A percentile compares a stretch with the other conserved stretches of the same genome.
Conservation (phyloP, 2,797 vertebrate genomes). For the Pseudochaenichthys georgianus region DNA sequence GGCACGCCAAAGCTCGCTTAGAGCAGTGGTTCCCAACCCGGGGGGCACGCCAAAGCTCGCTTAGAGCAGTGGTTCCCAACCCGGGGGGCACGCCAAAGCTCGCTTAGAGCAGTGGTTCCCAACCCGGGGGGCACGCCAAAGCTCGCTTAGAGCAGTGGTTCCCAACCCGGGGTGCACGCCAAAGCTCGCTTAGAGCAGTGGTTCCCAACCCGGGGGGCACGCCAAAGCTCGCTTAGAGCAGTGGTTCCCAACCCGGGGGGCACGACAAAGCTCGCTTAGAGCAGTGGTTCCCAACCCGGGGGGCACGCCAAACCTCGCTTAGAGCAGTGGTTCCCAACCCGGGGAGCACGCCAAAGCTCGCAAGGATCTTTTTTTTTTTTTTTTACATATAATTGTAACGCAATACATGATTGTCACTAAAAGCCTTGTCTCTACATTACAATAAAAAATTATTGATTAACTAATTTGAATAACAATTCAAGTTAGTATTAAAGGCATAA, state of each 20-base stretch:
- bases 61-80: neutral
- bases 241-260: too few species aligned
- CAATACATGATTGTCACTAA: too few species aligned
- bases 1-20: neutral
- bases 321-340: neutral
- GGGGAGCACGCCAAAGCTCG: too few species aligned
- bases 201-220: too few species aligned
- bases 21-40: neutral
- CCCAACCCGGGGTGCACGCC: too few species aligned
- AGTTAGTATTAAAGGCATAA: too few species aligned
- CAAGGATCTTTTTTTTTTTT: too few species aligned
- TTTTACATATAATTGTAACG: too few species aligned
- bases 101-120: slow-evolving; percentile 3
- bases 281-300: neutral
- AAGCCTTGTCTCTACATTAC: accelerated
- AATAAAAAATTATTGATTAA: accelerated
- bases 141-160: slow-evolving; percentile 3
- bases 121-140: too few species aligned
- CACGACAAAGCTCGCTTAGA: neutral
- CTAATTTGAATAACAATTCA: accelerated
- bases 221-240: slow-evolving; percentile 5
- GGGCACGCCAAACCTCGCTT: neutral
- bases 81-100: too few species aligned
- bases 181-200: slow-evolving; percentile 5
- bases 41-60: neutral